Evolutionary conservation across 2,888 invertebrate genomes (phyloP).

Genomic region (Eulithis testata): DNA sequence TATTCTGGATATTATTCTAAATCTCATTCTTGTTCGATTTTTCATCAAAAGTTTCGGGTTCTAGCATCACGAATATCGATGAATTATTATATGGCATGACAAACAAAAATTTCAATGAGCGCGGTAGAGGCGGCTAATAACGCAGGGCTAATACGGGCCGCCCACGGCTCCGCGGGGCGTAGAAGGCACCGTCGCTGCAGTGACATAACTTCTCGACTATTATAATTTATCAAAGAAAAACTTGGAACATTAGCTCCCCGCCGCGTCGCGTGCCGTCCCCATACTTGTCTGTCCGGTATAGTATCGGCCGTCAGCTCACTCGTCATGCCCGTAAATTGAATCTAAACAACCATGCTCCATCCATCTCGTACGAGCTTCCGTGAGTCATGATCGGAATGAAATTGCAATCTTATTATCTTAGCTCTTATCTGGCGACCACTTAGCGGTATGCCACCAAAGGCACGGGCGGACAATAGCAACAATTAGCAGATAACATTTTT

Average conservation of each 20-base stretch:
- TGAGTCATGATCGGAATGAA: constrained; percentile 50
- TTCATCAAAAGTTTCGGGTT: neutral
- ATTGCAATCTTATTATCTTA: constrained; percentile 53
- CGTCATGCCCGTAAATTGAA: constrained; percentile 70
- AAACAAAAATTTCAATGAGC: constrained; percentile 75
- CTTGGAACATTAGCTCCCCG: constrained; percentile 67
- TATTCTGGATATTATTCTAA: neutral
- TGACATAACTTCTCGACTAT: constrained; percentile 75
- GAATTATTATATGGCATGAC: constrained; percentile 73
- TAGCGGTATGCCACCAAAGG: constrained; percentile 57
- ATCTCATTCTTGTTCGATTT: constrained; percentile 9
- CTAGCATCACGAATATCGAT: constrained; percentile 48
- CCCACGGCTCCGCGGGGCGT: constrained; percentile 61
- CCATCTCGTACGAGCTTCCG: constrained; percentile 64
- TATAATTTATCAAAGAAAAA: constrained; percentile 77
- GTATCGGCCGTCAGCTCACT: constrained; percentile 51
- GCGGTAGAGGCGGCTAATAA: constrained; percentile 67
- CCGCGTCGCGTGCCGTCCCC: constrained; percentile 75
- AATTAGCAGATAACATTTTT: constrained; percentile 39
- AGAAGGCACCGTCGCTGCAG: constrained; percentile 45
- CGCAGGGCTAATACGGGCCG: constrained; percentile 50
- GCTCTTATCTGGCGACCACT: constrained; percentile 52
- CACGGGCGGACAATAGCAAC: constrained; percentile 44
- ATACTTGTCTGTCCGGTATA: constrained; percentile 65
- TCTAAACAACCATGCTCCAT: constrained; percentile 60